Conservation (phyloP, 2,113 vertebrate species). For the Forbesichthys agassizii region DNA sequence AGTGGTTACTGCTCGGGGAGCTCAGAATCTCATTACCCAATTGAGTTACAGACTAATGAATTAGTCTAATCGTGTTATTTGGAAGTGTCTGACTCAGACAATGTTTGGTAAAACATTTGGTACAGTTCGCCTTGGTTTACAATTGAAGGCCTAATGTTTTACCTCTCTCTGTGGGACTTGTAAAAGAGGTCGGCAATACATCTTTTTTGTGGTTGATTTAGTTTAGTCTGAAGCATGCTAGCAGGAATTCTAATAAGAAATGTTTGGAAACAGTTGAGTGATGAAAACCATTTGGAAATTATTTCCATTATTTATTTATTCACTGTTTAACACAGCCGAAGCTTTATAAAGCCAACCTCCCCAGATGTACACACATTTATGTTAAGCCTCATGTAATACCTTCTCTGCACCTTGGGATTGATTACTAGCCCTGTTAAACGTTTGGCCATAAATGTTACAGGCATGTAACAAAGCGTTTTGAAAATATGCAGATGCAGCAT, state of each 20-base stretch:
- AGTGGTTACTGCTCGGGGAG: conserved; percentile 39
- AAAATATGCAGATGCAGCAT: conserved; percentile 62
- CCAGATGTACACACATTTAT: conserved; percentile 1
- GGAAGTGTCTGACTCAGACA: conserved; percentile 41
- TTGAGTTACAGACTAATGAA: conserved; percentile 52
- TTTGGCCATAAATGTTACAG: conserved; percentile 52
- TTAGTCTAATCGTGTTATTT: conserved; percentile 57
- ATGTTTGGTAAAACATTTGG: conserved; percentile 28
- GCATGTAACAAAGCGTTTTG: conserved; percentile 56
- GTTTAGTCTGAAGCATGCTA: conserved; percentile 45
- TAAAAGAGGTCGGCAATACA: conserved; percentile 38
- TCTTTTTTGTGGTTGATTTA: conserved; percentile 51
- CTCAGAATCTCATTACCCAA: conserved; percentile 62
- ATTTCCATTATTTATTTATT: conserved; percentile 43
- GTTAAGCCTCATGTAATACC: conserved; percentile 6
- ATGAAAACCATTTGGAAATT: conserved; percentile 47
- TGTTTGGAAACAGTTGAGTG: conserved; percentile 49
- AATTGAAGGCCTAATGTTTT: conserved; percentile 21
- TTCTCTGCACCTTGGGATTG: conserved; percentile 36
- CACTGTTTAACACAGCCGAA: conserved; percentile 26
- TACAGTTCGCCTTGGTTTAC: conserved; percentile 14
- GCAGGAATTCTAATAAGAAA: conserved; percentile 41
- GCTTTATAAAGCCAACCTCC: conserved; percentile 8
- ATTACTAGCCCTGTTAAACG: conserved; percentile 54
- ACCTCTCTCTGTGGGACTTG: conserved; percentile 16